These are phyloP conservation scores for Apis mellifera DNA, from an alignment of 1,140 invertebrate genomes.

Conservation along the genomic window Amel_HAv3.1 CM009943.2:9645501-9646000, in stretches of 20 bases:
- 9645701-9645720: slow-evolving; percentile 14
- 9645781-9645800: background rate
- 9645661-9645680: background rate
- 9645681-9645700: background rate
- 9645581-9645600: slow-evolving; percentile 9
- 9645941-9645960: too few relatives aligned
- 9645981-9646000: too few relatives aligned
- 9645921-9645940: too few relatives aligned
- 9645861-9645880: too few relatives aligned
- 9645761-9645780: background rate
- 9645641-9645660: slow-evolving; percentile 25
- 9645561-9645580: slow-evolving; percentile 3
- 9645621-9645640: background rate
- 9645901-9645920: too few relatives aligned
- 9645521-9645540: slow-evolving; percentile 7
- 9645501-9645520: slow-evolving; percentile 25
- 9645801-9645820: too few relatives aligned
- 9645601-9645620: background rate
- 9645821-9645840: too few relatives aligned
- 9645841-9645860: too few relatives aligned
- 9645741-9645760: slow-evolving; percentile 3
- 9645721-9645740: background rate
- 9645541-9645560: slow-evolving; percentile 25
- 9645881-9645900: too few relatives aligned
- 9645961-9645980: too few relatives aligned